phyloP scores from a whole-genome alignment of 2,888 invertebrate genomes.

The Dryobotodes eremita region DNA sequence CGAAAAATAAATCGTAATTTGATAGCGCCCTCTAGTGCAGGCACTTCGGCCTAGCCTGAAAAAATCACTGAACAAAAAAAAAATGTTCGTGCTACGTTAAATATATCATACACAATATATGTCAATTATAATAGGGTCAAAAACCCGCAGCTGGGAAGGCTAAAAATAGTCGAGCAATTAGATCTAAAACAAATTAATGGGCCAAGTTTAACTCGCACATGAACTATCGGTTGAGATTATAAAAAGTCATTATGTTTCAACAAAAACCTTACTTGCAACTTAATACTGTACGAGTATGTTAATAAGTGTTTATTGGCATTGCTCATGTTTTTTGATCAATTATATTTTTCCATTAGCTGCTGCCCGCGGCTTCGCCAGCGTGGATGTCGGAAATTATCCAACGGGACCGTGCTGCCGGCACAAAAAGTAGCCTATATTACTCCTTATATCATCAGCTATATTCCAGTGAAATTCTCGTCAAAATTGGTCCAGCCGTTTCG shows the following conservation, averaged over 20 bases:
- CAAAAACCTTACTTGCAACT: slow-evolving; percentile 1
- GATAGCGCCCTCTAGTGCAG: slow-evolving; percentile 69
- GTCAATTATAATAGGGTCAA: slow-evolving; percentile 37
- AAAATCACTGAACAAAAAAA: background rate
- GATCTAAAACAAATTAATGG: slow-evolving; percentile 38
- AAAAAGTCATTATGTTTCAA: slow-evolving; percentile 6
- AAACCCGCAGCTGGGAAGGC: slow-evolving; percentile 24
- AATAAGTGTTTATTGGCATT: background rate
- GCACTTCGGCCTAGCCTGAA: background rate
- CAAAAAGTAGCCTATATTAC: no score
- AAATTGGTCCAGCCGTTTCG: no score
- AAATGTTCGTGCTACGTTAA: background rate
- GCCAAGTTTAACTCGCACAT: slow-evolving; percentile 44
- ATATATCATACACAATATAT: slow-evolving; percentile 21
- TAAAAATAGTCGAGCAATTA: slow-evolving; percentile 44
- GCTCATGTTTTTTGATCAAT: background rate
- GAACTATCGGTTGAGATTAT: slow-evolving; percentile 14
- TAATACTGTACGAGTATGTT: background rate
- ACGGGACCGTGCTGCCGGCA: no score
- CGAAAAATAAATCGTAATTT: slow-evolving; percentile 84
- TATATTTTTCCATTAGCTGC: no score
- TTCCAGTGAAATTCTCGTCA: no score
- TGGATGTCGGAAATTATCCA: no score
- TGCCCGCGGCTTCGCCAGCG: no score
- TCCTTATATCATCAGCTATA: no score